phyloP scores from a whole-genome alignment of 2,113 vertebrate species.

The Romanogobio albipinnatus region DNA sequence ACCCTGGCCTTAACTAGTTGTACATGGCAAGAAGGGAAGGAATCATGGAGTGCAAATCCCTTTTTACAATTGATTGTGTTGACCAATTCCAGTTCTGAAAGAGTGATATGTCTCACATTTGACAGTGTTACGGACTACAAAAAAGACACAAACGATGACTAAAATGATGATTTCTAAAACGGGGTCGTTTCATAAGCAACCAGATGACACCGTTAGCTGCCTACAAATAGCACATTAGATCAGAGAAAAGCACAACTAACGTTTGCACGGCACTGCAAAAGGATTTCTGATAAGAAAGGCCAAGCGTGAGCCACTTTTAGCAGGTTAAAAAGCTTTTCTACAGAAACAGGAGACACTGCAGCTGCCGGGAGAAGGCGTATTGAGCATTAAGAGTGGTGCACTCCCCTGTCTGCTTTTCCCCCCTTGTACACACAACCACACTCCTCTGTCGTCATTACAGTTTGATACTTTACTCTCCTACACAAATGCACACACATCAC shows the following conservation, averaged over 20 bases:
- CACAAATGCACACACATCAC: conserved; percentile 41
- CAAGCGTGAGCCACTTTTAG: conserved; percentile 46
- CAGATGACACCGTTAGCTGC: conserved; percentile 14
- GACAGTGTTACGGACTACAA: conserved; percentile 24
- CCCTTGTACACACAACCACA: conserved; percentile 58
- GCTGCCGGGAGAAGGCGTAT: conserved; percentile 58
- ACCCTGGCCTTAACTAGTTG: conserved; percentile 49
- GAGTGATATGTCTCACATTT: conserved; percentile 21
- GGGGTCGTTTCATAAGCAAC: neutral
- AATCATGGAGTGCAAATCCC: neutral
- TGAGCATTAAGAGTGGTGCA: conserved; percentile 66
- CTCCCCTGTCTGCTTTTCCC: conserved; percentile 61
- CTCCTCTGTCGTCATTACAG: conserved; percentile 67
- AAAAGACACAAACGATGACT: conserved; percentile 15
- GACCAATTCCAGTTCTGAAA: conserved; percentile 33
- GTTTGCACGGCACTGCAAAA: neutral
- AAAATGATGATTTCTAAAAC: neutral
- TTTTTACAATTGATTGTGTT: conserved; percentile 7
- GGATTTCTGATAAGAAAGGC: conserved; percentile 40
- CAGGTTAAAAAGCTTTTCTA: conserved; percentile 53
- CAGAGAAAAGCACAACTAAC: conserved; percentile 8
- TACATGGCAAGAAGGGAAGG: neutral
- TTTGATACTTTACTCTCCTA: conserved; percentile 58
- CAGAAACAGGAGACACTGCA: conserved; percentile 61
- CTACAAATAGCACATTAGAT: conserved; percentile 14